Evolutionary conservation across 1,140 invertebrate genomes (phyloP).

Genomic region (Pomacea maculata): DNA sequence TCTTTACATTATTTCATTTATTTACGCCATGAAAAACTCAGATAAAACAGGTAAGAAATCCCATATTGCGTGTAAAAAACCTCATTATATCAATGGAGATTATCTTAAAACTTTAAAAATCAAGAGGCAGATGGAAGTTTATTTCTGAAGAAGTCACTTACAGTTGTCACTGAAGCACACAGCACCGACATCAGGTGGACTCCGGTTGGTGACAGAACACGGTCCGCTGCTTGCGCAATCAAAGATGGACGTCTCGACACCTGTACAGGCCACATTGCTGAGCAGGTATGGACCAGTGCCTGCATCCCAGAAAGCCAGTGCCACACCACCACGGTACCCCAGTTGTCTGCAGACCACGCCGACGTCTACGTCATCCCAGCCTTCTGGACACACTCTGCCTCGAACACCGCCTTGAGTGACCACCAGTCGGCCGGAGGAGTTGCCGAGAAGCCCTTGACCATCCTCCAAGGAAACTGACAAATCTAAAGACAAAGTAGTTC

Average conservation of each 20-base stretch:
- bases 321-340: constrained; percentile 63
- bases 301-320: constrained; percentile 25
- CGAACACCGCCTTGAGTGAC: constrained; percentile 75
- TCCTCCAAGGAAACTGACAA: constrained; percentile 32
- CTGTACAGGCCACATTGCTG: constrained; percentile 32
- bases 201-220: constrained; percentile 22
- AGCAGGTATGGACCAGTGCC: constrained; percentile 37
- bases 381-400: constrained; percentile 81
- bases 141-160: constrained; percentile 5
- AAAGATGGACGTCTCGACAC: constrained; percentile 35
- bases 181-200: constrained; percentile 28
- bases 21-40: not conserved
- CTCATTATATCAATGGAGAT: too few relatives aligned
- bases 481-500: constrained; percentile 22
- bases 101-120: too few relatives aligned
- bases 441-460: constrained; percentile 29
- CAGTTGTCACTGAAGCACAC: constrained; percentile 32
- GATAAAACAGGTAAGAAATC: too few relatives aligned
- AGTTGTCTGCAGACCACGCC: constrained; percentile 77
- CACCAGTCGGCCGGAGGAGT: constrained; percentile 72
- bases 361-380: constrained; percentile 76
- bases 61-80: too few relatives aligned
- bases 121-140: too few relatives aligned
- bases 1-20: not conserved
- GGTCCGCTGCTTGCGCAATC: constrained; percentile 32